Percentiles rank a stretch among this genome's conserved stretches.
Evolutionary conservation across 2,888 invertebrate species (phyloP).

Genomic region (Zele albiditarsus): DNA sequence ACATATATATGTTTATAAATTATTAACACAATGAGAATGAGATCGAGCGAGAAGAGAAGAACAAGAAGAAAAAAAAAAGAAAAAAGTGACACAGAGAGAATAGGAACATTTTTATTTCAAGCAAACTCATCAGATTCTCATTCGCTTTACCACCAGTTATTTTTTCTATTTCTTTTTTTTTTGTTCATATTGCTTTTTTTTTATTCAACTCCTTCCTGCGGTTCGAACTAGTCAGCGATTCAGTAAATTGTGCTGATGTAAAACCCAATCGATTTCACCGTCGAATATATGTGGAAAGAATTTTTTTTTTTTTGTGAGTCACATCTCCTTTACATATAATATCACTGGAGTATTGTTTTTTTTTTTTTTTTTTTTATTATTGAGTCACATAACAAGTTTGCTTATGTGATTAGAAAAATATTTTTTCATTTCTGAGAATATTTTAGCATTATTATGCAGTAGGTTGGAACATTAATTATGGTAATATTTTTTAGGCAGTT

Average conservation of each 20-base stretch:
- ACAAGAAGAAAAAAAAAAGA: neutral
- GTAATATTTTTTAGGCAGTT: too few species aligned
- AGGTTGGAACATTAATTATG: too few species aligned
- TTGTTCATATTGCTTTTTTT: slow-evolving; percentile 6
- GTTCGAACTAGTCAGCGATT: slow-evolving; percentile 37
- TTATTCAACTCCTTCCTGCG: slow-evolving; percentile 8
- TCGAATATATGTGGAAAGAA: slow-evolving; percentile 13
- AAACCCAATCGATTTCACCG: slow-evolving; percentile 28
- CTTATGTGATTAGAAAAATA: too few species aligned
- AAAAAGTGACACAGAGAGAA: slow-evolving; percentile 10
- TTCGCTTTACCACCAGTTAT: slow-evolving; percentile 28
- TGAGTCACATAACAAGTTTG: too few species aligned
- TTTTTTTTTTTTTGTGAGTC: neutral
- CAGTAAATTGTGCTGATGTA: slow-evolving; percentile 39
- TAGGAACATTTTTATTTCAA: slow-evolving; percentile 38
- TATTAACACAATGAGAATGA: slow-evolving; percentile 28
- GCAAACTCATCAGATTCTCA: slow-evolving; percentile 40
- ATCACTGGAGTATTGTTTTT: too few species aligned
- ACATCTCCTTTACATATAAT: neutral
- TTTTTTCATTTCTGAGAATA: too few species aligned
- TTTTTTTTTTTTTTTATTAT: too few species aligned
- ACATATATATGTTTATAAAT: neutral
- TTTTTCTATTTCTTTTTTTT: slow-evolving; percentile 27
- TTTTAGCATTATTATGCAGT: too few species aligned
- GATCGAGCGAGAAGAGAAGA: too few species aligned